Evolutionary conservation across 64 coral and sea anemone species (phyloP).

Genomic region (Anthopleura sola): DNA sequence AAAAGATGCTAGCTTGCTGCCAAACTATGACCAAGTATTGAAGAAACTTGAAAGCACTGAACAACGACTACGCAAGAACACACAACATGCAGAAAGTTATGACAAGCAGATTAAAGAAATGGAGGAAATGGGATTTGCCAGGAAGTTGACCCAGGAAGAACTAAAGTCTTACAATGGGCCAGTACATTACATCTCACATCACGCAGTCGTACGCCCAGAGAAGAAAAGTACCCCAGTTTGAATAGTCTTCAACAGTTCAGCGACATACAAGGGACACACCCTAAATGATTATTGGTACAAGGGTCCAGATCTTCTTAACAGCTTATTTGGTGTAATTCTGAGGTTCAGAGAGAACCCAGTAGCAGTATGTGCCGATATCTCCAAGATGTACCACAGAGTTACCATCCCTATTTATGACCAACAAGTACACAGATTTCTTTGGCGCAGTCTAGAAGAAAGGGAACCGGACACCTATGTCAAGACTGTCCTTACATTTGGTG

Average conservation of each 20-base stretch:
- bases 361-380: conserved; percentile 22
- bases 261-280: conserved; percentile 26
- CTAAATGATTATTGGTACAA: conserved; percentile 56
- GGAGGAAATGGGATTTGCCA: conserved; percentile 40
- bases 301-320: conserved; percentile 38
- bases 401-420: conserved; percentile 21
- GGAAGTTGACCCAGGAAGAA: conserved; percentile 38
- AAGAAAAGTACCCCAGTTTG: conserved; percentile 35
- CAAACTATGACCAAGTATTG: conserved; percentile 14
- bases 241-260: conserved; percentile 37
- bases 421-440: conserved; percentile 53
- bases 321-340: conserved; percentile 27
- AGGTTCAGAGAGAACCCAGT: conserved; percentile 20
- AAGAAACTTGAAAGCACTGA: conserved; percentile 15
- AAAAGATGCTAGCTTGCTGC: conserved; percentile 5
- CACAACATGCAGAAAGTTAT: neutral
- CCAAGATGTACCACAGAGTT: conserved; percentile 60
- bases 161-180: conserved; percentile 32
- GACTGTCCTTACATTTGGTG: conserved; percentile 45
- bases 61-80: neutral
- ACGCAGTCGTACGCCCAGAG: conserved; percentile 54
- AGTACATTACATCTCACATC: conserved; percentile 50
- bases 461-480: conserved; percentile 48
- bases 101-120: conserved; percentile 24
- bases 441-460: conserved; percentile 31